A percentile compares a stretch with the other conserved stretches of the same genome.
Evolutionary conservation across 2,113 vertebrate genomes (phyloP).

Genomic region (Pomatostomus ruficeps): DNA sequence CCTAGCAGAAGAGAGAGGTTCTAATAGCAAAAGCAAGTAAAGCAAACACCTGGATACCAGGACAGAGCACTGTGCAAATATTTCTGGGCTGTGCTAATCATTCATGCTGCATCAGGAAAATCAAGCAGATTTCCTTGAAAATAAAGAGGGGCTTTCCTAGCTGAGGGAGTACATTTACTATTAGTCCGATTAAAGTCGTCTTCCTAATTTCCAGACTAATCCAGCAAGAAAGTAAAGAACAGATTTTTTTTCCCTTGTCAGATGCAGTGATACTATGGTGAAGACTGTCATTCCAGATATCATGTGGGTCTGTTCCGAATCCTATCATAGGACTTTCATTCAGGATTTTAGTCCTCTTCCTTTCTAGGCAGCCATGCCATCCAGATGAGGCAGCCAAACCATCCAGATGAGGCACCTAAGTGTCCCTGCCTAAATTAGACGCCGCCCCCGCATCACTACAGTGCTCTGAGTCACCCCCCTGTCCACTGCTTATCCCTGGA

Average conservation of each 20-base stretch:
- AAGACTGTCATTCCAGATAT: neutral
- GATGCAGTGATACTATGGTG: rapidly evolving
- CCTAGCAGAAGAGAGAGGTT: neutral
- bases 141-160: neutral
- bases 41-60: neutral
- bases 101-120: neutral
- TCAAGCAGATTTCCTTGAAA: neutral
- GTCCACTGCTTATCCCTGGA: neutral
- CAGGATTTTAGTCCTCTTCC: neutral
- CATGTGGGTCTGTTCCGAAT: neutral
- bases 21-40: neutral
- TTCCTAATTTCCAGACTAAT: neutral
- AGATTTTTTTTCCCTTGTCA: neutral
- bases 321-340: neutral
- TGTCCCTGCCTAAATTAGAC: neutral
- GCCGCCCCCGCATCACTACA: neutral
- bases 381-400: neutral
- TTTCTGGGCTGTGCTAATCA: neutral
- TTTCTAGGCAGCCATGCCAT: constrained; percentile 11
- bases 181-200: neutral
- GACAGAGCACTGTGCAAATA: neutral
- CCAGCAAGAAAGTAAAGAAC: neutral
- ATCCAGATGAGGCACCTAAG: neutral
- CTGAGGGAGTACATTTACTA: neutral
- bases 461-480: neutral